phyloP scores from a whole-genome alignment of 2,888 invertebrate genomes.

The Leptinotarsa tumamoca region DNA sequence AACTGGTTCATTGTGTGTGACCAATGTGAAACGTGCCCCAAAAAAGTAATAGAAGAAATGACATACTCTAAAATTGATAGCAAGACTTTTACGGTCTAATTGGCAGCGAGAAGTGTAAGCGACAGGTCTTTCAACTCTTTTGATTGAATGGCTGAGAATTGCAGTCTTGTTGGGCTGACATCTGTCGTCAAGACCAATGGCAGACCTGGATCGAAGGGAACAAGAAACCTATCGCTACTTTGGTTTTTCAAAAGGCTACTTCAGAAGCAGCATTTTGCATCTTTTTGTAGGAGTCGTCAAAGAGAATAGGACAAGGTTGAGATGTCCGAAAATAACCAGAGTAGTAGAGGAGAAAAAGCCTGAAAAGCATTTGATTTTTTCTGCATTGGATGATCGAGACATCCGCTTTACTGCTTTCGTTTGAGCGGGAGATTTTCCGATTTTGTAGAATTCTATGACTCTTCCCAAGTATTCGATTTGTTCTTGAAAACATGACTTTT shows the following conservation, averaged over 20 bases:
- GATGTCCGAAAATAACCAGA: background rate
- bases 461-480: constrained; percentile 41
- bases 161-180: constrained; percentile 26
- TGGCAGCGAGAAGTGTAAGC: background rate
- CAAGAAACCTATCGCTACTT: constrained; percentile 19
- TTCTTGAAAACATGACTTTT: constrained; percentile 7
- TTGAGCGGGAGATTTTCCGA: constrained; percentile 3
- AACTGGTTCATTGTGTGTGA: background rate
- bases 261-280: constrained; percentile 4
- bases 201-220: constrained; percentile 32
- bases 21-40: background rate
- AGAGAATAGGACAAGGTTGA: constrained; percentile 10
- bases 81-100: background rate
- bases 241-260: constrained; percentile 10
- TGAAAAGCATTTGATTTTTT: background rate
- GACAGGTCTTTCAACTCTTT: constrained; percentile 3
- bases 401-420: background rate
- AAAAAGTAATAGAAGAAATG: background rate
- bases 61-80: background rate
- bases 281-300: constrained; percentile 9
- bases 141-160: constrained; percentile 20
- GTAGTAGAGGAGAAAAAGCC: background rate
- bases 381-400: constrained; percentile 10
- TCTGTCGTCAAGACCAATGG: constrained; percentile 34
- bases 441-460: constrained; percentile 15